Evolutionary conservation across 1,140 invertebrate genomes (phyloP).

Genomic region (Anthonomus grandis): DNA sequence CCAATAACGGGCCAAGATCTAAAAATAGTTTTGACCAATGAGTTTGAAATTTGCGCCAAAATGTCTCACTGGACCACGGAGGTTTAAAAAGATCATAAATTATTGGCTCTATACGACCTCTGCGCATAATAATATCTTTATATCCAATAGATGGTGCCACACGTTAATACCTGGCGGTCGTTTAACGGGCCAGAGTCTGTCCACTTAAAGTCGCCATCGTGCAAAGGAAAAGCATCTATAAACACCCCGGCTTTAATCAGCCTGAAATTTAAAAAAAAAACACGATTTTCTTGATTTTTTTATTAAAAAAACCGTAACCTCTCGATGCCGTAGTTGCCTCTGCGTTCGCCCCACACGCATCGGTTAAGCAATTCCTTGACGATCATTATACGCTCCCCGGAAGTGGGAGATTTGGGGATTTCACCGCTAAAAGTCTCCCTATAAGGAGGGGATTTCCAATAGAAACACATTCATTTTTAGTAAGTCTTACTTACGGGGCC

Average conservation of each 20-base stretch:
- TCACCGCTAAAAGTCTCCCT: slow-evolving; percentile 28
- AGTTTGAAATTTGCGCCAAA: too few relatives aligned
- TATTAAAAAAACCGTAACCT: not conserved
- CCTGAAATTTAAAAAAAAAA: slow-evolving; percentile 33
- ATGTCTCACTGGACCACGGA: not conserved
- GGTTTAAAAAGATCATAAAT: too few relatives aligned
- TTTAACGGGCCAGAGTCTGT: slow-evolving; percentile 45
- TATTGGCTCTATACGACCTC: too few relatives aligned
- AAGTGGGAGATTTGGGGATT: slow-evolving; percentile 27
- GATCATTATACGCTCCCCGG: slow-evolving; percentile 36
- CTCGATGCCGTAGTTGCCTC: slow-evolving; percentile 54
- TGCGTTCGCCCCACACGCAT: slow-evolving; percentile 28
- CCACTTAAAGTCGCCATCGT: slow-evolving; percentile 53
- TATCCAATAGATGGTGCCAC: not conserved
- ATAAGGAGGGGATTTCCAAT: not conserved
- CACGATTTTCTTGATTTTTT: not conserved
- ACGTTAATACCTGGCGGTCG: slow-evolving; percentile 41
- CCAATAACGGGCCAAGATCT: slow-evolving; percentile 42
- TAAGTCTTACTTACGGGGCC: slow-evolving; percentile 22
- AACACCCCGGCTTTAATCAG: slow-evolving; percentile 57
- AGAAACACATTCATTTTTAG: not conserved
- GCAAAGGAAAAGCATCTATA: slow-evolving; percentile 60
- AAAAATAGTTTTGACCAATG: slow-evolving; percentile 4
- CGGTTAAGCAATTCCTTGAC: slow-evolving; percentile 32
- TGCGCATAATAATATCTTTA: slow-evolving; percentile 11